Conservation (phyloP, 2,888 invertebrate species). For the Spialia ferax region DNA sequence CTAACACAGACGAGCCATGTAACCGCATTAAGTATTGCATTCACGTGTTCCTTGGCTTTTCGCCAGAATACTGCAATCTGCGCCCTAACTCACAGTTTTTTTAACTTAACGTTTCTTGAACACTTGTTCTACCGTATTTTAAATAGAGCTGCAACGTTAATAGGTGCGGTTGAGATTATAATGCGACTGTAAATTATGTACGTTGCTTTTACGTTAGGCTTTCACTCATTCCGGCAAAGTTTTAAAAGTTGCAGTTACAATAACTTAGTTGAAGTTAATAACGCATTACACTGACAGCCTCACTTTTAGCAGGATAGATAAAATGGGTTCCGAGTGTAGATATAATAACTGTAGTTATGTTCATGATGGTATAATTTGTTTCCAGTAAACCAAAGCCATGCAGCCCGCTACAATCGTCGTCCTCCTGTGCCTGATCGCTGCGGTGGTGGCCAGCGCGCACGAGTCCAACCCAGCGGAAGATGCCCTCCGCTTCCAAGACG, state of each 20-base stretch:
- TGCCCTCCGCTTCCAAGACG: conserved; percentile 49
- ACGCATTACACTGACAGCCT: too few relatives aligned
- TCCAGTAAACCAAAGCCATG: conserved; percentile 60
- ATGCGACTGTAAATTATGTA: conserved; percentile 7
- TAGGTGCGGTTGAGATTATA: conserved; percentile 11
- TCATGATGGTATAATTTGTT: background rate
- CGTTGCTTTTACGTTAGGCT: background rate
- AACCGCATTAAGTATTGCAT: conserved; percentile 19
- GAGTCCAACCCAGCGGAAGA: conserved; percentile 59
- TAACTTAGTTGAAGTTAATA: too few relatives aligned
- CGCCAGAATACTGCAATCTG: conserved; percentile 37
- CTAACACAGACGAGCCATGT: conserved; percentile 17
- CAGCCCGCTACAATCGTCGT: conserved; percentile 73
- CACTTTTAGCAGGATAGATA: too few relatives aligned
- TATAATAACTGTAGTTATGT: too few relatives aligned
- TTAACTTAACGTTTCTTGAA: conserved; percentile 26
- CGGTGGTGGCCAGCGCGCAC: conserved; percentile 62
- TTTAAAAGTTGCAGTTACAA: background rate
- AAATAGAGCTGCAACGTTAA: conserved; percentile 16
- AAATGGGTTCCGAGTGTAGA: too few relatives aligned
- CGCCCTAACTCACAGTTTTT: conserved; percentile 29
- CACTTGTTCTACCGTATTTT: conserved; percentile 28
- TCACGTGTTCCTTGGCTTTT: conserved; percentile 34
- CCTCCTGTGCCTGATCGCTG: conserved; percentile 71
- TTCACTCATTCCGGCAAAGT: background rate